phyloP scores from a whole-genome alignment of 2,113 vertebrate genomes.

The Opisthocomus hoazin region DNA sequence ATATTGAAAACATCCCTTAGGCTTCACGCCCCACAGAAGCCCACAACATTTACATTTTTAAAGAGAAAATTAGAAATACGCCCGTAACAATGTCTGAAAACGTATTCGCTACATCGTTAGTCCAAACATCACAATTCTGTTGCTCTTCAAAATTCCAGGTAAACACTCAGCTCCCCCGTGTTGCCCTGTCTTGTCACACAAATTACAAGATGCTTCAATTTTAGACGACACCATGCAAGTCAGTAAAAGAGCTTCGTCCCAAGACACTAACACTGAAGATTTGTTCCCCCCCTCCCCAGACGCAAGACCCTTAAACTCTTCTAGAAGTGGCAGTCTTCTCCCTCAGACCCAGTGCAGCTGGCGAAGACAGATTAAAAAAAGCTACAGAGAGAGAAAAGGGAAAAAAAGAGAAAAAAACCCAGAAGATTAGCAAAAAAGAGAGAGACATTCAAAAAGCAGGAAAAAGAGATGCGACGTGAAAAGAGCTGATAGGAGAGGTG shows the following conservation, averaged over 20 bases:
- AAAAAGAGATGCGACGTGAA: conserved; percentile 4
- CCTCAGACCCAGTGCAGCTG: conserved; percentile 83
- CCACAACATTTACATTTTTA: conserved; percentile 29
- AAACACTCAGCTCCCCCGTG: neutral
- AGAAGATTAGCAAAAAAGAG: conserved; percentile 69
- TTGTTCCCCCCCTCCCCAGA: conserved; percentile 61
- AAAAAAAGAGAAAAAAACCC: conserved; percentile 55
- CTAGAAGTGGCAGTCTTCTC: conserved; percentile 91
- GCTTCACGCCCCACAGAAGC: neutral
- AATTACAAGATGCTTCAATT: conserved; percentile 66
- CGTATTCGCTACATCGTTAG: conserved; percentile 32
- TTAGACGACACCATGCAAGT: conserved; percentile 73
- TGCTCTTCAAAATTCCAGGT: conserved; percentile 27
- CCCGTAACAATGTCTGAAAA: conserved; percentile 28
- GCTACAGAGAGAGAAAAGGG: conserved; percentile 82
- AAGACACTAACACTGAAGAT: conserved; percentile 64
- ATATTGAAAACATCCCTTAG: conserved; percentile 8
- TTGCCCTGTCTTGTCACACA: conserved; percentile 61
- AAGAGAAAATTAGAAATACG: conserved; percentile 49
- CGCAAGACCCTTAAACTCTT: conserved; percentile 83
- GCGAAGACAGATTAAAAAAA: conserved; percentile 98
- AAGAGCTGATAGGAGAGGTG: conserved; percentile 21
- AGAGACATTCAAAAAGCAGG: conserved; percentile 56
- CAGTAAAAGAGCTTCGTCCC: conserved; percentile 70
- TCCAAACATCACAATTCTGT: conserved; percentile 40